Base-by-base conservation (phyloP, 2,797 vertebrate species). In the Uromys caudimaculatus region DNA sequence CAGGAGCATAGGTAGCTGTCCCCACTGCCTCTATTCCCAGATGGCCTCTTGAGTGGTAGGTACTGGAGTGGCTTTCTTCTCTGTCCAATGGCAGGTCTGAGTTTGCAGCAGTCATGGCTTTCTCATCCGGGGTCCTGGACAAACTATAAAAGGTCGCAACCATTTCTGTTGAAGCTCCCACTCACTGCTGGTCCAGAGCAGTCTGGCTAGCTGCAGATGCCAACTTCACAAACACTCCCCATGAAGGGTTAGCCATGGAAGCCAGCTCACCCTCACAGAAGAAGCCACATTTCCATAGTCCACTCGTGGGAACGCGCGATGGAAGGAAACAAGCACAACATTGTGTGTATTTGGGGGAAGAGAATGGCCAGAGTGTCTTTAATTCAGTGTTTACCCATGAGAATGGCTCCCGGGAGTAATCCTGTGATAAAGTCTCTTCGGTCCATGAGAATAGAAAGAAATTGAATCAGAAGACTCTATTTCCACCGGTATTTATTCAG, bases 401-500 rank as follows among this genome's bases (percentile, higher is more conserved):
- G 98, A 98, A 98, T 98, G 97, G 97, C 97, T 99, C 99, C 98
- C 98, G 97, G 95, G 98, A 98, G 99, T 98, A 98, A 97, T 97
- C 97, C 97, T 97, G 98, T 98, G 98, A 98, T 98, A 98, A 99
- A 98, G 98, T 98, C 98, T 98, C 98, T 98, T 98, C 98, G 98
- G 98, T 98, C 98, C 98, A 89, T 98, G 98, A 99, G 98, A 98
- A 99, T 96, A 98, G 98, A 98, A 98, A 98, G 98, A 99, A 99
- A 99, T 99, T 99, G 99, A 99, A 99, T 99, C 98, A 99, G 98
- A 99, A 98, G 98, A 98, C 98, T 99, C 98, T 98, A 98, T 98
- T 99, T 99, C 98, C 98, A 98, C 98, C 98, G 97, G 98, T 99
- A 98, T 99, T 99, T 99, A 98, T 99, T 98, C 98, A 98, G 98